Base-by-base conservation (phyloP, 1,140 invertebrate species). In the Armadillidium nasatum region DNA sequence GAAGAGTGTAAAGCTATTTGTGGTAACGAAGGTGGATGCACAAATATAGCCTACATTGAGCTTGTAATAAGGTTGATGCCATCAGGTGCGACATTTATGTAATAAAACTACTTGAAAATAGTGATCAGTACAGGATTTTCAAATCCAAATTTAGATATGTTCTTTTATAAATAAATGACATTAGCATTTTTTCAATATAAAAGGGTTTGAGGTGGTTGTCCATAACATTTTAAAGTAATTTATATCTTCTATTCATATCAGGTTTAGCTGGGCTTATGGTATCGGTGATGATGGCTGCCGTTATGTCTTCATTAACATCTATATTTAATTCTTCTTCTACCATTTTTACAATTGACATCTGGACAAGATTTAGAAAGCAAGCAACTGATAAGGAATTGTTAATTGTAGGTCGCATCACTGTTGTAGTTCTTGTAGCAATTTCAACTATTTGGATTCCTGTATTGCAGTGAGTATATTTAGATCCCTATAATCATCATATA, bases 371-470 rank as follows among this genome's bases (percentile, higher is more conserved):
- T 10, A 71, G 77, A 21, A 21, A 13, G 10, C 69, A 66, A 7
- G 70, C 44, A 4, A 19, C 74, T 7, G 70, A 77, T 23, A 44
- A 44, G 9, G 43, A 77, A 43, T 19, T 69, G 0, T 66, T 78
- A 4, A 68, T 78, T 44, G 77, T 76, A 15, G 74, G 74, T 4
- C 75, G 75, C 22, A 44, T 76, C 33, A 80, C 85, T 80, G 86
- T 88, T 7, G 15, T 88, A 7, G 76, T 87, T 7, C 78, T 88
- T 71, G 86, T 88, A 13, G 82, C 82, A 9, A 82, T 88, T 11
- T 87, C 86, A 79, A 85, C 88, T 68, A 74, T 87, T 15, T 88
- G 88, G 88, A 85, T 88, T 54, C 88, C 88, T 15, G 84, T 88
- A 21, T 85, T 88, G 71, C 83, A 86, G 78, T 78, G 19, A 74